A percentile compares a stretch with the other conserved stretches of the same genome.
Evolutionary conservation across 2,888 invertebrate species (phyloP).

Genomic region (Tetheella fluctuosa): DNA sequence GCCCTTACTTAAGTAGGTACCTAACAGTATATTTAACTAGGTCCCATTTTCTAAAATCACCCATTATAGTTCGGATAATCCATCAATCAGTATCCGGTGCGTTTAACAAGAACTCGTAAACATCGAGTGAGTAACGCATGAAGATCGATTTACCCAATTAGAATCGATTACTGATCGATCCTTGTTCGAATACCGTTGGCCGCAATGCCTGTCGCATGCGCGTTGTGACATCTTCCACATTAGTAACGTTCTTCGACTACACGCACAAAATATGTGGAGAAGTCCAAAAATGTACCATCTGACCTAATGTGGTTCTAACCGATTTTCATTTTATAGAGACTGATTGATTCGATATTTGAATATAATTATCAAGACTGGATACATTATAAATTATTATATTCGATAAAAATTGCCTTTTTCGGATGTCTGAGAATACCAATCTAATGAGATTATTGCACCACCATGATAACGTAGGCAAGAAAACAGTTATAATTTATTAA

Average conservation of each 20-base stretch:
- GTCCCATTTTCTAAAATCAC: slow-evolving; percentile 45
- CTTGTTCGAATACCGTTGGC: slow-evolving; percentile 39
- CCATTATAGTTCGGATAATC: slow-evolving; percentile 44
- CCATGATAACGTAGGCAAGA: too few relatives aligned
- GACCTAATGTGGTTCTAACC: slow-evolving; percentile 21
- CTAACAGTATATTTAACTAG: neutral
- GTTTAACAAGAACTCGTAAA: slow-evolving; percentile 60
- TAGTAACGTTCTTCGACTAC: slow-evolving; percentile 37
- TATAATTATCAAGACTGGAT: too few relatives aligned
- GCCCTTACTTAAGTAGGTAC: neutral
- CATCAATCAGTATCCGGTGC: slow-evolving; percentile 50
- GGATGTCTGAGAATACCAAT: too few relatives aligned
- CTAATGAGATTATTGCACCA: too few relatives aligned
- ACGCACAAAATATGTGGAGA: slow-evolving; percentile 32
- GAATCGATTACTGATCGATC: slow-evolving; percentile 58
- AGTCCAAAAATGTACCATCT: slow-evolving; percentile 26
- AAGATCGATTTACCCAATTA: slow-evolving; percentile 72
- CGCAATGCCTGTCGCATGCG: slow-evolving; percentile 38
- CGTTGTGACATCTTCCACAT: slow-evolving; percentile 67
- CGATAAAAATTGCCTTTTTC: too few relatives aligned
- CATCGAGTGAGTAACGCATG: slow-evolving; percentile 57
- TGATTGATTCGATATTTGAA: neutral
- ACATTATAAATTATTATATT: too few relatives aligned
- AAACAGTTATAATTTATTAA: too few relatives aligned
- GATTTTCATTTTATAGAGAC: slow-evolving; percentile 8